A percentile compares a stretch with the other conserved stretches of the same genome.
Conservation (phyloP, 2,888 invertebrate species). For the Alviniconcha strummeri region DNA sequence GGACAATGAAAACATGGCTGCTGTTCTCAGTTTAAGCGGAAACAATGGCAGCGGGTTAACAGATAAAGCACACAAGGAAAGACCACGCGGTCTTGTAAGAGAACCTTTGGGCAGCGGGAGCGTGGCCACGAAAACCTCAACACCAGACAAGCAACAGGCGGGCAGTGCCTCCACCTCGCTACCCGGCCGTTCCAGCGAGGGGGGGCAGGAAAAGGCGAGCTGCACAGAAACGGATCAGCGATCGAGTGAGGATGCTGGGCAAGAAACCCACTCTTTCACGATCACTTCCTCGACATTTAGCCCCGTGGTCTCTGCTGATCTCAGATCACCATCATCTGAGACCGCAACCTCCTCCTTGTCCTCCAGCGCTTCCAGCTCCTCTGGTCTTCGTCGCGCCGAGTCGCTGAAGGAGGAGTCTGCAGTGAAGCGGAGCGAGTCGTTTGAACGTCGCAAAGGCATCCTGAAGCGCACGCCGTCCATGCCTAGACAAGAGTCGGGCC, state of each 20-base stretch:
- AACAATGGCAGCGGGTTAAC: too few species aligned
- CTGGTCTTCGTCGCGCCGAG: conserved; percentile 21
- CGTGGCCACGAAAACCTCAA: background rate
- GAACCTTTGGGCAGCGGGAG: too few species aligned
- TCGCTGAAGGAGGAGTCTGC: conserved; percentile 34
- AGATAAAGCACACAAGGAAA: too few species aligned
- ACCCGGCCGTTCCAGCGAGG: background rate
- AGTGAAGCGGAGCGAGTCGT: conserved; percentile 44
- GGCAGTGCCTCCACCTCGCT: background rate
- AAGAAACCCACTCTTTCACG: background rate
- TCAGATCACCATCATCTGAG: background rate
- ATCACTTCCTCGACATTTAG: background rate
- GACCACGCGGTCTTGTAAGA: too few species aligned
- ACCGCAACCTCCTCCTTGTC: background rate
- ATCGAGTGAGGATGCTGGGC: background rate
- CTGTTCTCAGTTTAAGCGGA: too few species aligned
- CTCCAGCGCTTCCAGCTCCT: background rate
- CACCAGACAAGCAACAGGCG: background rate
- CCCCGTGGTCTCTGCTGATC: background rate
- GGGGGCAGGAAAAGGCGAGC: background rate
- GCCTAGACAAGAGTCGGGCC: conserved; percentile 47
- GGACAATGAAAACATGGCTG: too few species aligned
- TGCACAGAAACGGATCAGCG: background rate
- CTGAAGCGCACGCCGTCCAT: conserved; percentile 61
- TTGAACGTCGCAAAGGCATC: conserved; percentile 58